These are phyloP conservation scores for Umimayanthus chanpuru DNA, from an alignment of 92 coral and sea anemone species.

Conservation along the genomic window DNA sequence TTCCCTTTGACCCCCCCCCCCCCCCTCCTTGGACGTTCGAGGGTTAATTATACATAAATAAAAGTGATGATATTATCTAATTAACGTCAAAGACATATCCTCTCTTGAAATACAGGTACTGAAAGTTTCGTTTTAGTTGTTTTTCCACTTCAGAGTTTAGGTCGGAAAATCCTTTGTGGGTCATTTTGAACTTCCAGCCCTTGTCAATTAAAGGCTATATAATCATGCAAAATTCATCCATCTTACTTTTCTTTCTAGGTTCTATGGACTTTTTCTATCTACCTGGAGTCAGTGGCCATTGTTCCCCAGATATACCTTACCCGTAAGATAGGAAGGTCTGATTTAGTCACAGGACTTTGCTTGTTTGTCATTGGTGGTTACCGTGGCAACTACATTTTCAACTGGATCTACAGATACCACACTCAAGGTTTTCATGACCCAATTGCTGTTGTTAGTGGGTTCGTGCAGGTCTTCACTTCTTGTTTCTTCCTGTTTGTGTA, in stretches of 20 bases:
- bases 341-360: conserved; percentile 88
- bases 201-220: not conserved
- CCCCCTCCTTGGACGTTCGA: no score
- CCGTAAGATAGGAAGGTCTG: conserved; percentile 90
- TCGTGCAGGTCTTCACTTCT: conserved; percentile 91
- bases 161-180: no score
- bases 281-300: conserved; percentile 93
- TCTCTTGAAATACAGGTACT: no score
- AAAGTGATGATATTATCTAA: no score
- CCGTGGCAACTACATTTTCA: conserved; percentile 88
- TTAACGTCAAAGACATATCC: no score
- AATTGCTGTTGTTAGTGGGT: conserved; percentile 93
- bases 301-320: conserved; percentile 92
- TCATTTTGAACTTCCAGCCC: no score
- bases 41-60: no score
- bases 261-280: conserved; percentile 96
- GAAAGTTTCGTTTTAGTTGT: no score
- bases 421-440: conserved; percentile 90
- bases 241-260: conserved; percentile 53
- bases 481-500: conserved; percentile 91
- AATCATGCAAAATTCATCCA: not conserved
- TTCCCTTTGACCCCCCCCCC: no score
- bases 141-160: no score
- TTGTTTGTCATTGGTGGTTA: conserved; percentile 88
- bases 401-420: conserved; percentile 93